phyloP scores from a whole-genome alignment of 2,888 invertebrate species.

The Hesperia comma region DNA sequence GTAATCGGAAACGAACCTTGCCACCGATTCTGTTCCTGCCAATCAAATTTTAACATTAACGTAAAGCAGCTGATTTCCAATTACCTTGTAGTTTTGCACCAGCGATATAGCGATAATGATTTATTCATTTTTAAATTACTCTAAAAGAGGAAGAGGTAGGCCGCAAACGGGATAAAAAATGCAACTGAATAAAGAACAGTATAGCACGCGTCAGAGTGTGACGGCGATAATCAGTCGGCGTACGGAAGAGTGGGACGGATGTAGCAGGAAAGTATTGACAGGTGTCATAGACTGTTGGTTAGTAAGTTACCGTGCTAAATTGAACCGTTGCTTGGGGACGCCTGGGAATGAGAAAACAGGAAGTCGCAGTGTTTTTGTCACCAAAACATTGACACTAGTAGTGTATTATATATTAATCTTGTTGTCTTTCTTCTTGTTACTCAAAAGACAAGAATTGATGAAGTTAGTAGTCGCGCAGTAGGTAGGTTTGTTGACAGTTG shows the following conservation, averaged over 20 bases:
- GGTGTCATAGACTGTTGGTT: conserved; percentile 58
- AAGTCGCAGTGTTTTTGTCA: conserved; percentile 28
- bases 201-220: conserved; percentile 68
- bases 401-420: no score
- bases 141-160: conserved; percentile 68
- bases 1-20: conserved; percentile 76
- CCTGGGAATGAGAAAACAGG: conserved; percentile 48
- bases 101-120: conserved; percentile 53
- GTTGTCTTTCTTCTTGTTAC: no score
- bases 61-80: conserved; percentile 46
- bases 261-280: conserved; percentile 52
- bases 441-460: no score
- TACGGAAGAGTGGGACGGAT: conserved; percentile 68
- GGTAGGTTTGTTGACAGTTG: no score
- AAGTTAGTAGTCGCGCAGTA: no score
- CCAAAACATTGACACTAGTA: neutral
- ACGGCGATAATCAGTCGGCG: conserved; percentile 57
- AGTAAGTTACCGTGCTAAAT: conserved; percentile 66
- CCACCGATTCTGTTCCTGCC: conserved; percentile 47
- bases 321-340: conserved; percentile 48
- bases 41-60: conserved; percentile 61
- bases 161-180: conserved; percentile 57
- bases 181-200: conserved; percentile 54
- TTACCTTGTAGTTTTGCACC: conserved; percentile 40
- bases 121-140: conserved; percentile 74